Conservation (phyloP, 2,113 vertebrate species). For the zebrafish (Danio rerio) region GRCz12tu NC_133188.1:43435001-43435500, state of each 20-base stretch:
- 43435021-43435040: conserved; percentile 7
- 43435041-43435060: not conserved
- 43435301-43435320: conserved; percentile 34
- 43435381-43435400: conserved; percentile 25
- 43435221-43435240: conserved; percentile 53
- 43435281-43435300: conserved; percentile 10
- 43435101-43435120: not conserved
- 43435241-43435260: conserved; percentile 46
- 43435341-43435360: conserved; percentile 41
- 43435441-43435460: not conserved
- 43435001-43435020: not conserved
- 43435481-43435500: not conserved
- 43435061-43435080: not conserved
- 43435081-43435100: conserved; percentile 1
- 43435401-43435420: conserved; percentile 2
- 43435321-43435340: conserved; percentile 34
- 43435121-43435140: not conserved
- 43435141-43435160: conserved; percentile 36
- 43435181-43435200: conserved; percentile 56
- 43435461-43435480: not conserved
- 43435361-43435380: conserved; percentile 40
- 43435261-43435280: conserved; percentile 38
- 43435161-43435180: conserved; percentile 44
- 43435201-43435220: conserved; percentile 51
- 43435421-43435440: conserved; percentile 11